Evolutionary conservation across 2,113 vertebrate genomes (phyloP), one percentile per base, ranked within the genome.

Genomic region (Pelodiscus sinensis): DNA sequence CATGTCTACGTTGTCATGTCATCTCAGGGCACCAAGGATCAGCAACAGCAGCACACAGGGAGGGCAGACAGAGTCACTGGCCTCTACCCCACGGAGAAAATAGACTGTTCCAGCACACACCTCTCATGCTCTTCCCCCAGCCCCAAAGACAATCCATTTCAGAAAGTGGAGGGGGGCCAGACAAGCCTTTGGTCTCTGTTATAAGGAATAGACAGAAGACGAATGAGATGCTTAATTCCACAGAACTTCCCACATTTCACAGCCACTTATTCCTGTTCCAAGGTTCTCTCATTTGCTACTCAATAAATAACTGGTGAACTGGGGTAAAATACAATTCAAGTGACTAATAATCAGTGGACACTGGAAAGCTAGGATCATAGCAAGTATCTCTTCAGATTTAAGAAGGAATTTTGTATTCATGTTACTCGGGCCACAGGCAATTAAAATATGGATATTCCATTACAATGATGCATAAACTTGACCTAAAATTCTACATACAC

Each of bases 61-160:
- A 71, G 5, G 71, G n/a, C n/a, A 44, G 19, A 35, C 71, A 73
- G 51, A 5, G 62, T 38, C 22, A 29, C 86, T 24, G 38, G 25
- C 73, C 24, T 50, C 38, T 44, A 38, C 21, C 50, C 12, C 31
- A 58, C 75, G 38, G 65, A 60, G 56, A 83, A 62, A 62, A 56
- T 44, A 15, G 44, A 73, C 2, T 0, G 8, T 18, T 1, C 4
- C 22, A 77, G 9, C 13, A 25, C 24, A 50, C 38, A 4, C 8
- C 8, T 71, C 9, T 15, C 29, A n/a, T 7, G 16, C 29, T 29
- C 62, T 65, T 31, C 29, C 29, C 54, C 19, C 89, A 65, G 73
- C 82, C 11, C 11, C 54, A 80, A 15, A n/a, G 65, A 2, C 0
- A 0, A 68, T 5, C 55, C n/a, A 2, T 38, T 91, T 90, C 60